A percentile compares a stretch with the other conserved stretches of the same genome.
Conservation (phyloP, 2,888 invertebrate species). For the Cephus sareptanus region DNA sequence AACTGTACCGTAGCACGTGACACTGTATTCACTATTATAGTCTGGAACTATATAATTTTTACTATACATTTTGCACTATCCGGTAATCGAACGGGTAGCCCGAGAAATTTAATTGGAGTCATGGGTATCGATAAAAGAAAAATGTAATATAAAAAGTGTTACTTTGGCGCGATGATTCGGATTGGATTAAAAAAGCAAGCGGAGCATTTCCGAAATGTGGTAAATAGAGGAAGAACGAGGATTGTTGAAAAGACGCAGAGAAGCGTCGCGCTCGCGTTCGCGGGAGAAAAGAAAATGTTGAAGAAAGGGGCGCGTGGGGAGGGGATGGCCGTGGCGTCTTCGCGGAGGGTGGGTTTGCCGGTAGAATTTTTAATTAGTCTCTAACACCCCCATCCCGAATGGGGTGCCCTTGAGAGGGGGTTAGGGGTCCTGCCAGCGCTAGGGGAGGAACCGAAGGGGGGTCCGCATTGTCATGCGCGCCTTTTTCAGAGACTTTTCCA, state of each 20-base stretch:
- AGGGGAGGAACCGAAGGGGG: slow-evolving; percentile 42
- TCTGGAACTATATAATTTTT: neutral
- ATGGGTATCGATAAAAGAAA: neutral
- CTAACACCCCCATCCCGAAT: slow-evolving; percentile 47
- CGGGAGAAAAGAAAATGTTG: slow-evolving; percentile 28
- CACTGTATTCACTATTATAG: neutral
- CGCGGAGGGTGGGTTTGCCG: slow-evolving; percentile 32
- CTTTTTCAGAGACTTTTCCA: slow-evolving; percentile 64
- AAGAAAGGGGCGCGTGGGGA: slow-evolving; percentile 23
- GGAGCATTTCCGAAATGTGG: neutral
- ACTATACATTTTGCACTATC: neutral
- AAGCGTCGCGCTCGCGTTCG: neutral
- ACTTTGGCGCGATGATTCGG: neutral
- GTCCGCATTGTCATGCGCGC: slow-evolving; percentile 66
- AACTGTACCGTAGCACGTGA: neutral
- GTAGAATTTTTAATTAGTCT: slow-evolving; percentile 64
- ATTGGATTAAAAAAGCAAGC: neutral
- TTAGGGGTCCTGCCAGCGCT: slow-evolving; percentile 30
- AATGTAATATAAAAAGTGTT: slow-evolving; percentile 7
- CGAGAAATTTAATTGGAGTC: neutral
- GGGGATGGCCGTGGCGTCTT: slow-evolving; percentile 48
- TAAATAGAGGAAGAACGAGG: neutral
- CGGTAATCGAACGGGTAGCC: neutral
- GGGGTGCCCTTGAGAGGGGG: slow-evolving; percentile 28
- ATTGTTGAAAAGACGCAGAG: neutral